Percentiles rank a stretch among this genome's conserved stretches.
phyloP scores from a whole-genome alignment of 2,888 invertebrate genomes.

The Hypselothyrea guttata region DNA sequence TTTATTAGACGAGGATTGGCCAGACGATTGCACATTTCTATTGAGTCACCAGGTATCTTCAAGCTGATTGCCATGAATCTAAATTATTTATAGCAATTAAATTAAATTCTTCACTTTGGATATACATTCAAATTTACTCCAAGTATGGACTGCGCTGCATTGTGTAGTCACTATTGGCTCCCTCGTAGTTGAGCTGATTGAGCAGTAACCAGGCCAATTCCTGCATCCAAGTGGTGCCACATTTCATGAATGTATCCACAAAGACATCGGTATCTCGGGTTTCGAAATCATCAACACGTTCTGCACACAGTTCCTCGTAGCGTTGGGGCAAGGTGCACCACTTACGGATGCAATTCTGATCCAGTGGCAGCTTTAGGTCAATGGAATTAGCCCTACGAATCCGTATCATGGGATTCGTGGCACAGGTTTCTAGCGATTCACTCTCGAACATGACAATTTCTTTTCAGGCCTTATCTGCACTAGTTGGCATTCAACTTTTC shows the following conservation, averaged over 20 bases:
- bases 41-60: neutral
- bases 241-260: conserved; percentile 54
- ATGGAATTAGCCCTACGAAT: conserved; percentile 2
- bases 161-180: conserved; percentile 30
- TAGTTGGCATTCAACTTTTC: no score
- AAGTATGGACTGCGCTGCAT: conserved; percentile 21
- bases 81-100: neutral
- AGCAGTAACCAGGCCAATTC: conserved; percentile 60
- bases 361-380: conserved; percentile 30
- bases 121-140: conserved; percentile 41
- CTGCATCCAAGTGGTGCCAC: conserved; percentile 69
- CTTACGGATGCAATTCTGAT: conserved; percentile 31
- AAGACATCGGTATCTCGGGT: conserved; percentile 55
- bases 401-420: neutral
- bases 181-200: conserved; percentile 54
- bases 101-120: neutral
- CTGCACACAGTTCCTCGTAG: neutral
- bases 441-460: conserved; percentile 16
- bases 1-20: conserved; percentile 57
- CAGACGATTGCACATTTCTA: conserved; percentile 9
- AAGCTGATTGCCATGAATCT: neutral
- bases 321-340: conserved; percentile 39
- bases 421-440: conserved; percentile 8
- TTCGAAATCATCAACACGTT: conserved; percentile 43
- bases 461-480: no score